These are phyloP conservation scores for Lacanobia oleracea DNA, from an alignment of 2,888 invertebrate species.

Conservation along the genomic window DNA sequence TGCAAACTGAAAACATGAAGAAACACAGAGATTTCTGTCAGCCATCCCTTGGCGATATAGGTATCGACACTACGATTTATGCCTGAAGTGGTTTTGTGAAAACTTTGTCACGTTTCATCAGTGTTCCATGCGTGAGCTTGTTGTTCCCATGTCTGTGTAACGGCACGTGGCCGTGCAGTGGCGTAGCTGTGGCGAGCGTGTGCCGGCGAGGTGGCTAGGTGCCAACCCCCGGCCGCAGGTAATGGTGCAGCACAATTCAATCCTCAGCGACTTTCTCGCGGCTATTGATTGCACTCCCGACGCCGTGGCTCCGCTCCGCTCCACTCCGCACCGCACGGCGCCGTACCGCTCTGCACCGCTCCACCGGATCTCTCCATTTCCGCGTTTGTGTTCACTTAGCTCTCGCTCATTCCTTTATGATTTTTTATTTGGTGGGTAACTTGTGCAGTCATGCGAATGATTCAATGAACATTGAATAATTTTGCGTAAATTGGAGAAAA, in stretches of 20 bases:
- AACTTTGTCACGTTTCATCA: neutral
- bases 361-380: neutral
- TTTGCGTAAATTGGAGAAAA: neutral
- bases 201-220: neutral
- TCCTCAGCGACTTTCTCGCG: slow-evolving; percentile 25
- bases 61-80: neutral
- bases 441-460: slow-evolving; percentile 13
- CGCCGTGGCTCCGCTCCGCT: neutral
- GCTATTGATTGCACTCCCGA: slow-evolving; percentile 24
- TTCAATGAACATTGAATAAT: slow-evolving; percentile 26
- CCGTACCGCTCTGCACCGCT: neutral
- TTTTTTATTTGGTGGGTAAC: slow-evolving; percentile 24
- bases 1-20: neutral
- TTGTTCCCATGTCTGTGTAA: neutral
- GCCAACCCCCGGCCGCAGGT: neutral
- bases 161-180: neutral
- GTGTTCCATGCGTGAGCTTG: neutral
- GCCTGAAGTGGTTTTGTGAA: neutral
- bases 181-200: neutral
- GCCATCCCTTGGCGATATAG: no score
- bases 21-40: neutral
- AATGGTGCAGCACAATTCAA: slow-evolving; percentile 14
- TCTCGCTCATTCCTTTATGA: slow-evolving; percentile 31
- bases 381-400: slow-evolving; percentile 9
- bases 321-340: neutral